Percentiles rank a stretch among this genome's conserved stretches.
phyloP scores from a whole-genome alignment of 2,113 vertebrate genomes.

The Pedionomus torquatus region DNA sequence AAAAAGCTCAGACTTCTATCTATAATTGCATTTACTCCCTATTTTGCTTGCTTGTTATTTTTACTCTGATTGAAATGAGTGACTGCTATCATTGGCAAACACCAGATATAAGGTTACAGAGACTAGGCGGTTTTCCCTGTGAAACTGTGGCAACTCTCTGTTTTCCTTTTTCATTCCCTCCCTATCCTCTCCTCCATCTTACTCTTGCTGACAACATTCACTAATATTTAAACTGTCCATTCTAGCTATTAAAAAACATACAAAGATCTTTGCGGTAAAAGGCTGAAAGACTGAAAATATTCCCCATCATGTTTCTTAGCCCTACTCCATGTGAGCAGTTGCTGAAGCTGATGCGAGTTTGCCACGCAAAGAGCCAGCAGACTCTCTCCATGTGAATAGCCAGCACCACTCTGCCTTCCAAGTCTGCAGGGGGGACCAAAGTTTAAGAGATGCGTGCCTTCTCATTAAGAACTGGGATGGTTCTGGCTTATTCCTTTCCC shows the following conservation, averaged over 20 bases:
- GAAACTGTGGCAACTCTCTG: not conserved
- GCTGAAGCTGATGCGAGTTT: constrained; percentile 20
- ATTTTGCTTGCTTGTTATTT: constrained; percentile 17
- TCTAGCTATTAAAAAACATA: not conserved
- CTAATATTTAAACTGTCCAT: not conserved
- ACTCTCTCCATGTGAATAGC: not conserved
- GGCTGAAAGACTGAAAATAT: not conserved
- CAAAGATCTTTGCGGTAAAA: not conserved
- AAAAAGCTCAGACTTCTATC: not conserved
- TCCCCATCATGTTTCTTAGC: not conserved
- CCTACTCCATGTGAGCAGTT: not conserved
- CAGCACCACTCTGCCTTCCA: constrained; percentile 23
- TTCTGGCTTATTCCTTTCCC: not conserved
- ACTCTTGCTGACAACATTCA: not conserved
- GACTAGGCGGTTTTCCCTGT: not conserved
- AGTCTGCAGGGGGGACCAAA: not conserved
- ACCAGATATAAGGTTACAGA: not conserved
- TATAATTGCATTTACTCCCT: not conserved
- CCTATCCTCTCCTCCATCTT: not conserved
- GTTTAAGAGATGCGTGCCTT: not conserved
- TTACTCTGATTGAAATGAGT: not conserved
- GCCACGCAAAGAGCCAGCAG: not conserved
- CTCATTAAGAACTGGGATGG: not conserved
- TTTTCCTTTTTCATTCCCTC: not conserved
- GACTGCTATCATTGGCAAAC: not conserved